Conservation (phyloP, 2,888 invertebrate species). For the Tanytarsus gracilentus region DNA sequence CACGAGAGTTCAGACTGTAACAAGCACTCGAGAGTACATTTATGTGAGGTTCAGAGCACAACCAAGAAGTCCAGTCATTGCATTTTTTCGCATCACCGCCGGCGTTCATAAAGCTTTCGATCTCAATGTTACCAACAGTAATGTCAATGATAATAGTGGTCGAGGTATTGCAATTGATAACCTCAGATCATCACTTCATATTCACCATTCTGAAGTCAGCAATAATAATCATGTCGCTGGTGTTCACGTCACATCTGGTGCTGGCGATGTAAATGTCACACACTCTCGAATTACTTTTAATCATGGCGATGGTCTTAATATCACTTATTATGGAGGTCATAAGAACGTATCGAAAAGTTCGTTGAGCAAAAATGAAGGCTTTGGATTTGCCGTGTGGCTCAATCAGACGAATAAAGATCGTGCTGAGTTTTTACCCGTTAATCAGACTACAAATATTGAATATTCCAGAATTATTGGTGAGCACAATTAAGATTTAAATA, state of each 20-base stretch:
- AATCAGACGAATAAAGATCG: conserved; percentile 59
- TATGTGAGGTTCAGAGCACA: conserved; percentile 70
- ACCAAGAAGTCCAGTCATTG: conserved; percentile 60
- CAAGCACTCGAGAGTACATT: conserved; percentile 70
- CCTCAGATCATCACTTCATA: conserved; percentile 76
- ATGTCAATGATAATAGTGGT: conserved; percentile 82
- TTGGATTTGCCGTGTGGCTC: conserved; percentile 82
- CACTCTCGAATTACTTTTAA: conserved; percentile 84
- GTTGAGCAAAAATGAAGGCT: conserved; percentile 78
- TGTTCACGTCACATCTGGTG: conserved; percentile 80
- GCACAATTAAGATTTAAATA: too few species aligned
- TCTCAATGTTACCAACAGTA: conserved; percentile 74
- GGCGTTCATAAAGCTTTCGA: conserved; percentile 73
- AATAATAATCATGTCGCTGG: conserved; percentile 87
- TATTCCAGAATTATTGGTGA: conserved; percentile 78
- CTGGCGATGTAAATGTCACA: conserved; percentile 89
- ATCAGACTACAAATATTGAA: conserved; percentile 79
- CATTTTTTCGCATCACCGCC: conserved; percentile 70
- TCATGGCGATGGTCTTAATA: conserved; percentile 88
- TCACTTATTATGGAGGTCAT: conserved; percentile 90
- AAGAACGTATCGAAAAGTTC: conserved; percentile 82
- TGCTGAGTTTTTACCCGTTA: conserved; percentile 67
- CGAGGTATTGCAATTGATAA: conserved; percentile 92
- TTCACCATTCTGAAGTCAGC: conserved; percentile 72
- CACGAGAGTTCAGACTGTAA: conserved; percentile 80